Evolutionary conservation across 2,113 vertebrate species (phyloP), one percentile per base, ranked within the genome.

Genomic region (Myrmecophaga tridactyla): DNA sequence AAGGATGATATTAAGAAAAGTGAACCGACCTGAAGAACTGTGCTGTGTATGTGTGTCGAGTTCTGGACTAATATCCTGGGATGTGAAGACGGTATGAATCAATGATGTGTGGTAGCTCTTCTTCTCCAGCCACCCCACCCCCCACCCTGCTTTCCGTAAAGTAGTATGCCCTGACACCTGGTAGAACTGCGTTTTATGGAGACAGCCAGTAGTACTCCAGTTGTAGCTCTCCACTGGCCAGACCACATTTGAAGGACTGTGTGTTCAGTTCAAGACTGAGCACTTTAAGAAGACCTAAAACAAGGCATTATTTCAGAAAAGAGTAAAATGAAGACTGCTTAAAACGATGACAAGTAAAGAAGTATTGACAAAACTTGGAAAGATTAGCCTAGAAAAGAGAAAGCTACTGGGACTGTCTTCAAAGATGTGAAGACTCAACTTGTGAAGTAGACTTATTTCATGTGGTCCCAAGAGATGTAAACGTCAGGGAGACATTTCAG

Each of bases 401-500:
- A 91, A 82, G 62, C 56, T 83, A 46, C 62, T 27, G 6, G n/a
- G 5, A 80, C 39, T 56, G 4, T 63, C 65, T 88, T 31, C 31
- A 72, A 65, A 76, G 72, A 75, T 72, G 36, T 77, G 82, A 41
- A 90, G 51, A 83, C 36, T 23, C 9, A 13, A 87, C 21, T 7
- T 60, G 11, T 92, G 12, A 82, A 46, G n/a, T 27, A 53, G 9
- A 82, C 90, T 95, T 86, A 9, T 95, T 93, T 90, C 67, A 27
- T 73, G 25, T 84, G 75, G 6, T 48, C 39, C 46, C 48, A 96
- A 69, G 39, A 75, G n/a, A 73, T 82, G 6, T 14, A 70, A 56
- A 86, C 29, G 83, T 72, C 27, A 95, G 17, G 23, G 29, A 84
- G 81, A 94, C 8, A 46, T 84, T 92, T 80, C 65, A 85, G 39